Percentiles rank a stretch among this genome's conserved stretches.
Conservation (phyloP, 2,888 invertebrate species). For the Papilio protenor region DNA sequence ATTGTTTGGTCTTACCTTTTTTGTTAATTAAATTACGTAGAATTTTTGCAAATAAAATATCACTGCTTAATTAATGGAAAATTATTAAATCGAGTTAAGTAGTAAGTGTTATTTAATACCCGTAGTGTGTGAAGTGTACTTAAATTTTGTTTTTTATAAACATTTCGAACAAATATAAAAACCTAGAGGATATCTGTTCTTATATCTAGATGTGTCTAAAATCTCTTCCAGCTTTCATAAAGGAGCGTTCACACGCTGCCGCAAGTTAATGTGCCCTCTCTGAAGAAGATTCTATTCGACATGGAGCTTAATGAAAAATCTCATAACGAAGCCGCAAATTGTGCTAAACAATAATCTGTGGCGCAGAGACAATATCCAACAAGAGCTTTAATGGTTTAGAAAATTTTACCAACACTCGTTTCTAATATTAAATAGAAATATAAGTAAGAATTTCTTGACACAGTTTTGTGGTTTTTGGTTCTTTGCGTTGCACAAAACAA, state of each 20-base stretch:
- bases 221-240: background rate
- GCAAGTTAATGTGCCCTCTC: no score
- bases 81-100: no score
- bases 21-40: background rate
- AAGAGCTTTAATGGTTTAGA: conserved; percentile 36
- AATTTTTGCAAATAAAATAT: background rate
- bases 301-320: conserved; percentile 56
- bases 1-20: conserved; percentile 11
- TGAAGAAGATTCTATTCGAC: conserved; percentile 48
- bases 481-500: no score
- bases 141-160: no score
- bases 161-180: no score
- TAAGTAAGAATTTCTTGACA: background rate
- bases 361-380: conserved; percentile 16
- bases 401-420: conserved; percentile 24
- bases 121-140: no score
- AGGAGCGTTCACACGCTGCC: conserved; percentile 50
- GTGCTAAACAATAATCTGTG: conserved; percentile 33
- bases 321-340: conserved; percentile 48
- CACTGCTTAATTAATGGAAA: no score
- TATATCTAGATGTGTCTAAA: background rate
- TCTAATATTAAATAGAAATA: background rate
- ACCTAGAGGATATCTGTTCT: no score
- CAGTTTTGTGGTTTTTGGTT: no score
- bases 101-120: no score